Base-by-base conservation (phyloP, 2,888 invertebrate genomes). In the Chrysina gloriosa region DNA sequence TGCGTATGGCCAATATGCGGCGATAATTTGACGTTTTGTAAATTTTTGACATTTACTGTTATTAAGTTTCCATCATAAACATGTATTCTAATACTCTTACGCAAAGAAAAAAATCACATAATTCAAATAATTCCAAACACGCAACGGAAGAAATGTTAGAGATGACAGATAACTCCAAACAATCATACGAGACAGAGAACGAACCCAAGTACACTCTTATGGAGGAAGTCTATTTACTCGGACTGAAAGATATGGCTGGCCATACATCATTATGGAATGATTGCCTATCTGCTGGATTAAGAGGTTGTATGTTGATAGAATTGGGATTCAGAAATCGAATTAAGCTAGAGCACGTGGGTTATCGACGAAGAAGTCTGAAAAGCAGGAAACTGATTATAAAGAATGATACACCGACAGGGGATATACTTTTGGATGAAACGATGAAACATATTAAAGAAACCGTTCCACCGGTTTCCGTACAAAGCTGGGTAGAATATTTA, bases 231-330 rank as follows among this genome's bases (percentile, higher is more conserved):
- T 86, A 99, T 73, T 86, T 99, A 65, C 87, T 99, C 78, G 98
- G 98, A 54, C 87, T 99, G 75, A 99, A 99, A 87, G 98, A 99
- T 85, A 95, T 97, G 88, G 98, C 99, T 92, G 98, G 96, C 72
- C 96, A 96, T 86, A 96, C 96, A 80, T 97, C 97, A 63, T 98
- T 98, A 85, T 97, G 97, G 97, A 98, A 98, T 86, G 97, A 98
- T 84, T 97, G 96, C 85, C 97, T 98, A 88, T 97, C 97, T 76
- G 95, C 96, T 77, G 97, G 97, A 36, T 86, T 98, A 72, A 89
- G 97, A 78, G 97, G 97, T 69, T 97, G 97, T 82, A 97, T 98
- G 80, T 86, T 98, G 76, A 95, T 97, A 74, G 97, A 98, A 84
- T 86, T 98, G 76, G 95, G 94, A 7, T 84, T 98, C 68, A 88